Conservation (phyloP, 2,113 vertebrate genomes). For the Trematomus loennbergii region DNA sequence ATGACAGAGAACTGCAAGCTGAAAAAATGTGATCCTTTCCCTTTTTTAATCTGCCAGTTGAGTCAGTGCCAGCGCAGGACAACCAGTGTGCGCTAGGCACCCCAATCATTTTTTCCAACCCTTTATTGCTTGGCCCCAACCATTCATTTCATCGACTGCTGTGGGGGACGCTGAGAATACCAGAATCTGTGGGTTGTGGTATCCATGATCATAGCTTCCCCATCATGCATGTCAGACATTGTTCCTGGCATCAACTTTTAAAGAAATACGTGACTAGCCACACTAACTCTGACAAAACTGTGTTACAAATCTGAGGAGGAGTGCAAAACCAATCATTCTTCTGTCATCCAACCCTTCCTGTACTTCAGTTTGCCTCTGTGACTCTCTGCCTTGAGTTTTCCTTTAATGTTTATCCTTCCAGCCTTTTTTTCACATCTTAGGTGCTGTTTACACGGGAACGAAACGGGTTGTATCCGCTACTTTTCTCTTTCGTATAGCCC, state of each 20-base stretch:
- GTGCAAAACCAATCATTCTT: background rate
- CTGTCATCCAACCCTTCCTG: background rate
- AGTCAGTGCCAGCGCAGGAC: slow-evolving; percentile 74
- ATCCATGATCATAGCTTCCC: slow-evolving; percentile 30
- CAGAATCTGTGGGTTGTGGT: slow-evolving; percentile 35
- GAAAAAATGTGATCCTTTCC: slow-evolving; percentile 71
- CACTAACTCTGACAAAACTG: slow-evolving; percentile 2
- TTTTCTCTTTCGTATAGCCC: too few species aligned
- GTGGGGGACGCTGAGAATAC: slow-evolving; percentile 50
- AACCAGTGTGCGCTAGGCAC: slow-evolving; percentile 57
- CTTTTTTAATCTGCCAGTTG: slow-evolving; percentile 78
- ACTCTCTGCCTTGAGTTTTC: background rate
- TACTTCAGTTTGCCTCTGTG: slow-evolving; percentile 1
- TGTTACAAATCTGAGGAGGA: slow-evolving; percentile 10
- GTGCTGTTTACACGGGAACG: too few species aligned
- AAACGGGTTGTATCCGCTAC: too few species aligned
- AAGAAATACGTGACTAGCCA: background rate
- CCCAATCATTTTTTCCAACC: slow-evolving; percentile 75
- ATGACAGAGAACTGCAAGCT: slow-evolving; percentile 62
- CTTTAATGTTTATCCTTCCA: background rate
- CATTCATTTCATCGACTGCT: slow-evolving; percentile 49
- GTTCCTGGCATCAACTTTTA: slow-evolving; percentile 29
- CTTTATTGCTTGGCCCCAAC: slow-evolving; percentile 62
- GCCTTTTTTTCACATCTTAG: background rate
- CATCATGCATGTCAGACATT: slow-evolving; percentile 28